A percentile compares a stretch with the other conserved stretches of the same genome.
Evolutionary conservation across 2,113 vertebrate species (phyloP).

Genomic region (Pandion haliaetus): DNA sequence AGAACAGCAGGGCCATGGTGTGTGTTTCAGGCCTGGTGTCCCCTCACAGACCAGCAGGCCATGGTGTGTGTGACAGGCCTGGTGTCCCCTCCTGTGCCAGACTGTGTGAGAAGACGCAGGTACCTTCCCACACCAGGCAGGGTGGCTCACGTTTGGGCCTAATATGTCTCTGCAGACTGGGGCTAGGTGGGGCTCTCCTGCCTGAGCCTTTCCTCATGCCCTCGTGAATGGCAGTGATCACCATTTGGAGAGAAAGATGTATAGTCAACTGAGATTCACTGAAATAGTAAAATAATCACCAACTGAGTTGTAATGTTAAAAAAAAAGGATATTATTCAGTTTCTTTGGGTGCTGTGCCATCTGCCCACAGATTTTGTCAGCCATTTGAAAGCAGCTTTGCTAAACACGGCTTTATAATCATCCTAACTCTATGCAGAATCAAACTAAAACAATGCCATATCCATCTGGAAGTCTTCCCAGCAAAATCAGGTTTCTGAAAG

Average conservation of each 20-base stretch:
- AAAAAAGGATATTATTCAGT: background rate
- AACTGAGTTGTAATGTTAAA: background rate
- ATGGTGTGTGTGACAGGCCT: background rate
- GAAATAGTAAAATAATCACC: background rate
- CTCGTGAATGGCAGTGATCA: background rate
- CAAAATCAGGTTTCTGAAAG: background rate
- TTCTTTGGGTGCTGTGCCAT: background rate
- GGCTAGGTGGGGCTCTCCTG: background rate
- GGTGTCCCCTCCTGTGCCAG: rapidly evolving
- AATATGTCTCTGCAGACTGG: background rate
- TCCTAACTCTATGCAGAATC: background rate
- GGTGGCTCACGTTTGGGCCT: rapidly evolving
- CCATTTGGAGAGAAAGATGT: background rate
- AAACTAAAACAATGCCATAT: background rate
- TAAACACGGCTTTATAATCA: background rate
- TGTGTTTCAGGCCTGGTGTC: background rate
- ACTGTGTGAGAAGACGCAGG: rapidly evolving
- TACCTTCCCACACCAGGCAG: background rate
- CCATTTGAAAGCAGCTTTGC: background rate
- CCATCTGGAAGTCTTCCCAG: background rate
- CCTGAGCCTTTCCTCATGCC: background rate
- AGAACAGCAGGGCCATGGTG: background rate
- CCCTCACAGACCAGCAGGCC: background rate
- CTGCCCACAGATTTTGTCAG: background rate
- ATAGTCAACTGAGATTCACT: background rate